Base-by-base conservation (phyloP, 2,797 vertebrate species). In the Acrossocheilus wenchowensis region DNA sequence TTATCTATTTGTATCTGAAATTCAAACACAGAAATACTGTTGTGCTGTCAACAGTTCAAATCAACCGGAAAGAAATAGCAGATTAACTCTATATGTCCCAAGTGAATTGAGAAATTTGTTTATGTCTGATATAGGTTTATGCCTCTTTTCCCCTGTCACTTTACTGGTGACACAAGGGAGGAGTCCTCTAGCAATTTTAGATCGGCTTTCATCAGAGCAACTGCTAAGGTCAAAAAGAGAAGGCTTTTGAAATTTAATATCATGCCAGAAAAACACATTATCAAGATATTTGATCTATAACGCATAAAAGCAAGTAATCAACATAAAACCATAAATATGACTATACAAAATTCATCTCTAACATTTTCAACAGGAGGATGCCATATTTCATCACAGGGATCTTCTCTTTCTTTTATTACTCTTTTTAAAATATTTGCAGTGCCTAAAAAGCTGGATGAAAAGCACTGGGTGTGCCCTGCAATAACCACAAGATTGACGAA, bases 131-230 rank as follows among this genome's bases (percentile, higher is more conserved):
- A n/a, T 9, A 8, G 23, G 21, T 19, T 30, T 11, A 34, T 50
- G 62, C 9, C 62, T 50, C 17, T 81, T 52, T 81, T 81, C 79
- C 50, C 79, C 79, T 48, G 62, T 68, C 60, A 68, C 10, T 81
- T 30, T 43, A 60, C 69, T n/a, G 36, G 36, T 15, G 36, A 60
- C 77, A 54, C 34, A 78, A 54, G 54, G 34, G 50, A 77, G 50
- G 2, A 62, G 54, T 43, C 7, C 36, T 17, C 1, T 26, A 26
- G 34, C 54, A 26, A 60, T 60, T 60, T 54, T 26, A 66, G 39
- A 48, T 66, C 0, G 10, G 19, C 10, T 34, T 81, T 81, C 5
- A 81, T 11, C 26, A 52, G 73, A 21, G 48, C 17, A 75, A 34
- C n/a, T 14, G 21, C 57, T 30, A 17, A 19, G 36, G 36, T 17